Percentiles rank a stretch among this genome's conserved stretches.
These are phyloP conservation scores for Macropis europaea DNA, from an alignment of 2,888 invertebrate genomes.

Conservation along the genomic window DNA sequence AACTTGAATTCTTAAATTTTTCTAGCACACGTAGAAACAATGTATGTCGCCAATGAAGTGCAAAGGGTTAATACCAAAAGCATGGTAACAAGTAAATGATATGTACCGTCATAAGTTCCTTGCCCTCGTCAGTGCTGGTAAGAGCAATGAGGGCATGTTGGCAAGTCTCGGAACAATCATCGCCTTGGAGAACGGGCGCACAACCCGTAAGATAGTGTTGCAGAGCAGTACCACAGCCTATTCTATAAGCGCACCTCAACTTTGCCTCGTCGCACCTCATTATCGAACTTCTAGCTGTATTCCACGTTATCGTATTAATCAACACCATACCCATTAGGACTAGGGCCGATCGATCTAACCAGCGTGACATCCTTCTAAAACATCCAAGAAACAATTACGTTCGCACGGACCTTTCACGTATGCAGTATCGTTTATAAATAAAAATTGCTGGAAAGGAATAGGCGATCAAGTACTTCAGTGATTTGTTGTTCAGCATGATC, in stretches of 20 bases:
- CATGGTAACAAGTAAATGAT: not conserved
- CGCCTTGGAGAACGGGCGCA: constrained; percentile 84
- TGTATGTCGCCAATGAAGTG: too few relatives aligned
- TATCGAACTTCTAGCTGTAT: constrained; percentile 54
- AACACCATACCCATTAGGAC: constrained; percentile 63
- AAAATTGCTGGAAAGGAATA: too few relatives aligned
- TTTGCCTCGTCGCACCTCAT: constrained; percentile 85
- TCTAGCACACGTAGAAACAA: too few relatives aligned
- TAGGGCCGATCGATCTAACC: constrained; percentile 61
- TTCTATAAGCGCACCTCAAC: constrained; percentile 87
- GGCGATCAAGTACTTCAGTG: too few relatives aligned
- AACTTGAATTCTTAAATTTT: too few relatives aligned
- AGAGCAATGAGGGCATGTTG: constrained; percentile 89
- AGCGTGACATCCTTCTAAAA: constrained; percentile 69
- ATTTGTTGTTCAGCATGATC: too few relatives aligned
- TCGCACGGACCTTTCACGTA: too few relatives aligned
- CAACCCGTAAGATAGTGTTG: constrained; percentile 89
- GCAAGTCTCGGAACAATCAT: constrained; percentile 86
- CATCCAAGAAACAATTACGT: not conserved
- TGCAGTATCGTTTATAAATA: not conserved
- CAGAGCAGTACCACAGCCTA: constrained; percentile 89
- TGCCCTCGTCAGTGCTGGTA: constrained; percentile 89
- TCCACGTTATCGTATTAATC: constrained; percentile 52
- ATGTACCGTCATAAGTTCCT: constrained; percentile 88
- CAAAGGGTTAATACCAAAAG: not conserved